Evolutionary conservation across 2,797 vertebrate genomes (phyloP), one percentile per base, ranked within the genome.

Genomic region (Sciurus carolinensis): DNA sequence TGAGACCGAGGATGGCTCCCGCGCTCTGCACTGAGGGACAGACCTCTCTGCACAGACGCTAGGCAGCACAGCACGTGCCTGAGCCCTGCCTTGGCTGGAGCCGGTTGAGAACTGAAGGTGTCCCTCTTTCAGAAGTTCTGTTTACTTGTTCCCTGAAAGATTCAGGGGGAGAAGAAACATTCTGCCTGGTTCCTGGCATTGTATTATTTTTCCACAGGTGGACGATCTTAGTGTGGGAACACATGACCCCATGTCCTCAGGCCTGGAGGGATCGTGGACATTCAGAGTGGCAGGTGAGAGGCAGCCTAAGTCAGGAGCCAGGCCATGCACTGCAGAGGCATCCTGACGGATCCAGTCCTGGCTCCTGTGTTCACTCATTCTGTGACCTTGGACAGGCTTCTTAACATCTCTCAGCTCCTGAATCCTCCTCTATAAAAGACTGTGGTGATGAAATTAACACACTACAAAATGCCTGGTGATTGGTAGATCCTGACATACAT

Each of bases 1-100:
- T 57, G 93, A 95, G 94, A 96, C 80, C 54, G 92, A 33, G 8
- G 93, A 93, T 88, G 76, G 86, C 75, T 97, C 66, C 81, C 81
- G 36, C 3, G 1, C 75, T 26, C 79, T 15, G 1, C 3, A 0
- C 39, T 28, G 91, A 87, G 89, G 91, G 83, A 95, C 89, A 89
- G 67, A 77, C 14, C 39, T n/a, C 73, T 67, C 71, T 36, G 9
- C 28, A 24, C 54, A 26, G 79, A 44, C 39, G 22, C 30, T 2
- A 9, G 75, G 44, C 15, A 36, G 36, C 26, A 50, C 12, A 62
- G 36, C 0, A 17, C 66, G 62, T 0, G 24, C 1, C 3, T 18
- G 17, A 28, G 66, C 24, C 12, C 30, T 22, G 33, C 2, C 33
- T 14, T 14, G 26, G 24, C 54, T 42, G 66, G 15, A 73, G 2